Conservation (phyloP, 1,140 invertebrate species). For the Ceratitis capitata region DNA sequence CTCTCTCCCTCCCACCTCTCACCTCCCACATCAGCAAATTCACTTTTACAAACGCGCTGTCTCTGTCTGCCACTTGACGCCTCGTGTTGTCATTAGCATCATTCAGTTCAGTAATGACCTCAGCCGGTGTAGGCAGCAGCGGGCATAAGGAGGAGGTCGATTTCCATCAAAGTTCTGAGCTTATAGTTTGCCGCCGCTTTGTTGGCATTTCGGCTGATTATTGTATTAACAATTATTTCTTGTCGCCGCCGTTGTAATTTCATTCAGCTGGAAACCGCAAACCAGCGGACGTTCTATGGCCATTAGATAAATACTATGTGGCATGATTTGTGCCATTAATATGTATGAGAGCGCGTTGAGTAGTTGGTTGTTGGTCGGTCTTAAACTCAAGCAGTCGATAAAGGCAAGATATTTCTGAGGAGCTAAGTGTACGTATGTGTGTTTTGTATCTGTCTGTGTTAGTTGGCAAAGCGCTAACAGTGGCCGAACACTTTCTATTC, state of each 20-base stretch:
- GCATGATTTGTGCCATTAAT: background rate
- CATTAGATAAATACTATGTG: background rate
- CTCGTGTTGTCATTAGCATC: background rate
- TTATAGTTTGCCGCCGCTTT: background rate
- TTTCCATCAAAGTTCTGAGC: background rate
- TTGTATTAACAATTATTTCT: constrained; percentile 22
- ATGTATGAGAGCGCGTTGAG: background rate
- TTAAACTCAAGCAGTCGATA: background rate
- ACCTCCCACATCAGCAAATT: no score
- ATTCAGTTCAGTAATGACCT: background rate
- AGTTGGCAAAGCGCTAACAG: background rate
- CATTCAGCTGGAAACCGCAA: background rate
- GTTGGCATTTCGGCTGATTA: constrained; percentile 29
- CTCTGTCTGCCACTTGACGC: background rate
- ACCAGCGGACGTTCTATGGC: background rate
- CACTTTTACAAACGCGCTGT: background rate
- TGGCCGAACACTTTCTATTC: background rate
- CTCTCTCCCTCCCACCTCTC: background rate
- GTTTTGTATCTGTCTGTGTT: background rate
- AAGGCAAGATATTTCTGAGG: background rate
- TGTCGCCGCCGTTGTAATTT: constrained; percentile 10
- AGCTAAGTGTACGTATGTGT: no score
- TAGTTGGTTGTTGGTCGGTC: no score
- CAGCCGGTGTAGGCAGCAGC: background rate
- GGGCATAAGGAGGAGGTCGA: background rate